A percentile compares a stretch with the other conserved stretches of the same genome.
These are phyloP conservation scores for Umimayanthus chanpuru DNA, from an alignment of 92 coral and sea anemone species.

Conservation along the genomic window DNA sequence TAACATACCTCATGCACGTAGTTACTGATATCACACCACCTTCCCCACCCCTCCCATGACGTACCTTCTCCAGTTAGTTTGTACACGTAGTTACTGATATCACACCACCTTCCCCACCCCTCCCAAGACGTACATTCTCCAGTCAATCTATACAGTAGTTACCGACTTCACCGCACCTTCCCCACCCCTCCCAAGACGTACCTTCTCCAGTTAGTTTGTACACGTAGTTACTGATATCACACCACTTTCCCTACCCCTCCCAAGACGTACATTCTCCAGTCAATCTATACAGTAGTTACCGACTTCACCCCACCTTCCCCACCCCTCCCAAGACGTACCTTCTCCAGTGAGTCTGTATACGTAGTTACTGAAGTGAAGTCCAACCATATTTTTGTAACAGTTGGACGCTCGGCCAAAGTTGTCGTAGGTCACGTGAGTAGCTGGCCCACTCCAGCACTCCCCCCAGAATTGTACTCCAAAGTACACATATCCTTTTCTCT, in stretches of 20 bases:
- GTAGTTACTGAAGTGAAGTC: constrained; percentile 4
- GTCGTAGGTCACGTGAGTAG: constrained; percentile 8
- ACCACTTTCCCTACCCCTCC: neutral
- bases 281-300: constrained; percentile 16
- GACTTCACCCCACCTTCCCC: neutral
- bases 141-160: neutral
- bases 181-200: neutral
- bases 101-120: neutral
- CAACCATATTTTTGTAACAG: constrained; percentile 15
- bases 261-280: neutral
- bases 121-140: neutral
- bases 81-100: too few relatives aligned
- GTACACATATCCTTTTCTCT: constrained; percentile 23
- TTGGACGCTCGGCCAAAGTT: neutral
- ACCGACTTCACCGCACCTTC: too few relatives aligned
- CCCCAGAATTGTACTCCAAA: constrained; percentile 34
- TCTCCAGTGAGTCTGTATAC: constrained; percentile 25
- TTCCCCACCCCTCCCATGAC: neutral
- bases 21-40: neutral
- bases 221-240: neutral
- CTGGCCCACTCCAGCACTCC: constrained; percentile 29
- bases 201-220: neutral
- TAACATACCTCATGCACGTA: neutral
- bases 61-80: neutral
- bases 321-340: neutral